Percentiles rank a stretch among this genome's conserved stretches.
These are phyloP conservation scores for Macrostomum lignano DNA, from an alignment of 1,140 invertebrate species.

Conservation along the genomic window DNA sequence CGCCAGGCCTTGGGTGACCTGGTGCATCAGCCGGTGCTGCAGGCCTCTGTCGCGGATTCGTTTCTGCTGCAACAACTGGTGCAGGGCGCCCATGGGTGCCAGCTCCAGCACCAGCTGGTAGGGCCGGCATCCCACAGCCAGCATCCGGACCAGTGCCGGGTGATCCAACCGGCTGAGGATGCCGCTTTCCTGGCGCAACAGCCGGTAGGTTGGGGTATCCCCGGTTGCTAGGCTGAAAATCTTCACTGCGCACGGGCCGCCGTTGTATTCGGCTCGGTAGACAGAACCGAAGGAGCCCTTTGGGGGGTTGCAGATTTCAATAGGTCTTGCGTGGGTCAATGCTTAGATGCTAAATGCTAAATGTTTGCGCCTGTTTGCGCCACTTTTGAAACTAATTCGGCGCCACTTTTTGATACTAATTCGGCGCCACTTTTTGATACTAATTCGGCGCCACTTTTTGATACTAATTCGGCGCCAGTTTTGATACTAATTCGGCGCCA, in stretches of 20 bases:
- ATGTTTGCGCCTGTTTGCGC: no score
- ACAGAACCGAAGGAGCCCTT: no score
- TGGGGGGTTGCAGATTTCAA: no score
- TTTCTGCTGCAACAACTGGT: constrained; percentile 9
- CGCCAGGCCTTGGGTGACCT: constrained; percentile 17
- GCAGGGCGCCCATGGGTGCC: constrained; percentile 14
- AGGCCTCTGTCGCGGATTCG: constrained; percentile 9
- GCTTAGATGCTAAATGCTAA: no score
- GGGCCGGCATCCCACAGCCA: constrained; percentile 13
- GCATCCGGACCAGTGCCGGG: constrained; percentile 15
- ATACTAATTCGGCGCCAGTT: no score
- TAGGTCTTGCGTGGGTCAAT: no score
- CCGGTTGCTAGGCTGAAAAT: constrained; percentile 13
- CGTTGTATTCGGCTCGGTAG: constrained; percentile 14
- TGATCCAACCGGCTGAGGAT: constrained; percentile 17
- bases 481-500: no score
- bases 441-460: no score
- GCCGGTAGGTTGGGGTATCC: constrained; percentile 14
- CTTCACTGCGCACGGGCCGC: constrained; percentile 9
- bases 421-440: no score
- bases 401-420: no score
- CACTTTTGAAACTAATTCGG: no score
- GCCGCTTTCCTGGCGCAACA: constrained; percentile 18
- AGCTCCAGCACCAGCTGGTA: constrained; percentile 15
- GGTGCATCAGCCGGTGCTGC: constrained; percentile 15